phyloP scores from a whole-genome alignment of 2,113 vertebrate genomes.

The Parotia lawesii region DNA sequence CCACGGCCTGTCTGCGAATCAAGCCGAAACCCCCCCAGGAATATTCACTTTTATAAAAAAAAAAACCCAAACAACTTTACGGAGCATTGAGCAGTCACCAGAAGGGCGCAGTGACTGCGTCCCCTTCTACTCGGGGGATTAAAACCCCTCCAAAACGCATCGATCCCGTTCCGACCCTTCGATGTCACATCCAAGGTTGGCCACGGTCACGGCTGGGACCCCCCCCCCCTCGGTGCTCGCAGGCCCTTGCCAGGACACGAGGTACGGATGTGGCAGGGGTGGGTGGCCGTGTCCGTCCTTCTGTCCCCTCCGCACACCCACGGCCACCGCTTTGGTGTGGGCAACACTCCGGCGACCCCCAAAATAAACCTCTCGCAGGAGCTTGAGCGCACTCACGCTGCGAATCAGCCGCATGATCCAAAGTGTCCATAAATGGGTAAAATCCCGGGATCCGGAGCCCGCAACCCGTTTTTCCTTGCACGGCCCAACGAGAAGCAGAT shows the following conservation, averaged over 20 bases:
- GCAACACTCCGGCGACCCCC: not conserved
- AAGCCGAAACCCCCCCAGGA: not conserved
- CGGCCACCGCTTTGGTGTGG: not conserved
- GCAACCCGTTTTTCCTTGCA: not conserved
- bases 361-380: not conserved
- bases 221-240: not conserved
- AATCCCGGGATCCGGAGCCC: not conserved
- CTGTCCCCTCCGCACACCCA: not conserved
- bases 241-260: not conserved
- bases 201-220: not conserved
- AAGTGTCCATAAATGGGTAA: slow-evolving; percentile 12
- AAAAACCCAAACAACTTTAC: not conserved
- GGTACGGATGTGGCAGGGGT: not conserved
- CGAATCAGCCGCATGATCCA: not conserved
- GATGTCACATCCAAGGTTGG: not conserved
- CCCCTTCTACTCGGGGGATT: not conserved
- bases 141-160: not conserved
- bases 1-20: not conserved
- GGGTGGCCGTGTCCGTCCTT: not conserved
- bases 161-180: accelerated
- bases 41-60: not conserved
- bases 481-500: not conserved
- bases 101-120: not conserved
- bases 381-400: not conserved
- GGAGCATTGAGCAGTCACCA: not conserved